Evolutionary conservation across 1,140 invertebrate genomes (phyloP).

Genomic region (Theocolax elegans): DNA sequence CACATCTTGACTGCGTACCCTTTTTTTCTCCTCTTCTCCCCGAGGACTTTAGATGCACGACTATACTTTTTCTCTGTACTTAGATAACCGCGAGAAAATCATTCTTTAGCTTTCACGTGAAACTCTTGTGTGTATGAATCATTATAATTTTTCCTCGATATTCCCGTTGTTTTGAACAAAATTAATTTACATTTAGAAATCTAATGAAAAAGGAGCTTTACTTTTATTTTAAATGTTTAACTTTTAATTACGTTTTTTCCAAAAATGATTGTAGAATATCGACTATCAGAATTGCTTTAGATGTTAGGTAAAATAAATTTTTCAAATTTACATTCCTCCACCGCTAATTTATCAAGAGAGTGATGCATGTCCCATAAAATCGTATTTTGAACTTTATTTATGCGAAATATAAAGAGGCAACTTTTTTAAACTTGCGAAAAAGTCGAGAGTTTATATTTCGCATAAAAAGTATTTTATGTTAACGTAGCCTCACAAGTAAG

Average conservation of each 20-base stretch:
- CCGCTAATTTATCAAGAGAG: no score
- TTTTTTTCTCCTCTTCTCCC: slow-evolving; percentile 27
- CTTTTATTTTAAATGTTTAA: no score
- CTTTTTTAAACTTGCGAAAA: background rate
- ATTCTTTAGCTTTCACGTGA: slow-evolving; percentile 1
- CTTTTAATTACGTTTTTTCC: no score
- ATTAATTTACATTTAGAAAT: no score
- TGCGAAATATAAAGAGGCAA: background rate
- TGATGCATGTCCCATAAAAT: slow-evolving; percentile 1
- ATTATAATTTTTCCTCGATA: background rate
- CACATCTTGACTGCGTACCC: background rate
- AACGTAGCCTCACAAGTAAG: background rate
- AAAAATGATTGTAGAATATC: no score
- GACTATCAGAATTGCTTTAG: no score
- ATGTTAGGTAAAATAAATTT: no score
- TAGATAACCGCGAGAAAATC: background rate
- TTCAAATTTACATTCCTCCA: no score
- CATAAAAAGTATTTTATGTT: slow-evolving; percentile 25
- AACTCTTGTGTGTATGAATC: background rate
- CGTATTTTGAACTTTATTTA: slow-evolving; percentile 21
- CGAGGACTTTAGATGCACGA: slow-evolving; percentile 21
- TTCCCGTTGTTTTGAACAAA: background rate
- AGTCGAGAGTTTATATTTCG: slow-evolving; percentile 10
- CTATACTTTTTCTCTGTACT: slow-evolving; percentile 1
- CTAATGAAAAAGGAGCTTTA: no score